phyloP scores from a whole-genome alignment of 2,797 vertebrate species.

The Amphiprion clarkii region DNA sequence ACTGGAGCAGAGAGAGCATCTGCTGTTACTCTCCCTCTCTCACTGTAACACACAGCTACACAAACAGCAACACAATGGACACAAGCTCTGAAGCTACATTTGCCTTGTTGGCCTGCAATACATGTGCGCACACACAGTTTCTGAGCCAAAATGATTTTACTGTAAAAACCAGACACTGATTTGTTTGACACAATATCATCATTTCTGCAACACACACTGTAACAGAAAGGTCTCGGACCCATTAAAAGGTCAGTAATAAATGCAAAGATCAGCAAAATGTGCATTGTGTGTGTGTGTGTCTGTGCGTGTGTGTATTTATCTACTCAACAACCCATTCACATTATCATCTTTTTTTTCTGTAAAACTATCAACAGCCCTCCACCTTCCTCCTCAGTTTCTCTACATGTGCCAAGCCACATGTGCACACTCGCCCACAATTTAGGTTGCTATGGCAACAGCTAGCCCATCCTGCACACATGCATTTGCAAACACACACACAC shows the following conservation, averaged over 20 bases:
- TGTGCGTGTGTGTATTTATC: not conserved
- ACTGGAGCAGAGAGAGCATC: conserved; percentile 74
- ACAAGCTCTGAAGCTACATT: conserved; percentile 49
- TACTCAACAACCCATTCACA: conserved; percentile 3
- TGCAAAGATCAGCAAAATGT: not conserved
- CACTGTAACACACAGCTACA: conserved; percentile 29
- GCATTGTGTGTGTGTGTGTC: not conserved
- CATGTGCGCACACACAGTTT: not conserved
- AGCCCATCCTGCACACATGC: conserved; percentile 39
- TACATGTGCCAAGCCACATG: conserved; percentile 32
- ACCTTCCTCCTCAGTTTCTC: conserved; percentile 1
- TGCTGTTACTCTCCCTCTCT: conserved; percentile 39
- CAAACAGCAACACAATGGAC: conserved; percentile 25
- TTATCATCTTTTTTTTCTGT: conserved; percentile 41
- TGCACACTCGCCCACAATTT: conserved; percentile 20
- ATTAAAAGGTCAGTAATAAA: conserved; percentile 35
- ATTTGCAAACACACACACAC: conserved; percentile 37
- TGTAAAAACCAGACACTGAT: not conserved
- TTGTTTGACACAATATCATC: not conserved
- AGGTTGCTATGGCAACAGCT: conserved; percentile 64
- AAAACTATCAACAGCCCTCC: conserved; percentile 43
- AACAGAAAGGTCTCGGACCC: conserved; percentile 2
- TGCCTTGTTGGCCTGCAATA: conserved; percentile 35
- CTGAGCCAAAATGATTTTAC: conserved; percentile 3
- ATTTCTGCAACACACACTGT: not conserved